Evolutionary conservation across 2,888 invertebrate species (phyloP).

Genomic region (Heteromurus nitidus): DNA sequence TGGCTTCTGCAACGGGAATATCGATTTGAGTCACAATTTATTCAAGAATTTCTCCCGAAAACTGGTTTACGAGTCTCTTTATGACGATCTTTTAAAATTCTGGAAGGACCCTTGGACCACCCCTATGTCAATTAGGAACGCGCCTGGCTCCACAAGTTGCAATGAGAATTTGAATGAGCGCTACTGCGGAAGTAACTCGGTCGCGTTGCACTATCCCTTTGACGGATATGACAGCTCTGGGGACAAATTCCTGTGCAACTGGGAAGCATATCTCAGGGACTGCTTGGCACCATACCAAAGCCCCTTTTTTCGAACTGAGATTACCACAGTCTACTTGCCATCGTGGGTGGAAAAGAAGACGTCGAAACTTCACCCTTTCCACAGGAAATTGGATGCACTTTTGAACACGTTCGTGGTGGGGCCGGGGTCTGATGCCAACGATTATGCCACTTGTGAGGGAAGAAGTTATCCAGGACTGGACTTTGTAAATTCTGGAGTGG

Average conservation of each 20-base stretch:
- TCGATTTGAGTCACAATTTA: not conserved
- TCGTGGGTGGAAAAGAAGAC: not conserved
- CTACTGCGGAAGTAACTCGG: not conserved
- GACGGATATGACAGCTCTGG: not conserved
- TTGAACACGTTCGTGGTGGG: too few species aligned
- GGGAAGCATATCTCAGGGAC: not conserved
- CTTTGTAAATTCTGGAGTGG: too few species aligned
- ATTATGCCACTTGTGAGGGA: not conserved
- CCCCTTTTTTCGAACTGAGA: not conserved
- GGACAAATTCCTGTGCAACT: not conserved
- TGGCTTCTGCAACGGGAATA: not conserved
- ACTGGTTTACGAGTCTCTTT: not conserved
- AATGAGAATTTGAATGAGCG: not conserved
- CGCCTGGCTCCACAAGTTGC: not conserved
- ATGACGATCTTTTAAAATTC: not conserved
- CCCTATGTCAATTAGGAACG: not conserved
- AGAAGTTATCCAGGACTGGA: too few species aligned
- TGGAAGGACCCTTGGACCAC: not conserved
- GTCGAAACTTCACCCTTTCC: not conserved
- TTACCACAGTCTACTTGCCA: too few species aligned
- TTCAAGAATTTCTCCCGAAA: not conserved
- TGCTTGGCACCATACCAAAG: not conserved
- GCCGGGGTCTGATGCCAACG: too few species aligned
- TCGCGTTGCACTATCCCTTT: constrained; percentile 10
- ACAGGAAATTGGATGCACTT: too few species aligned